Base-by-base conservation (phyloP, 1,140 invertebrate species). In the Elysia chlorotica region DNA sequence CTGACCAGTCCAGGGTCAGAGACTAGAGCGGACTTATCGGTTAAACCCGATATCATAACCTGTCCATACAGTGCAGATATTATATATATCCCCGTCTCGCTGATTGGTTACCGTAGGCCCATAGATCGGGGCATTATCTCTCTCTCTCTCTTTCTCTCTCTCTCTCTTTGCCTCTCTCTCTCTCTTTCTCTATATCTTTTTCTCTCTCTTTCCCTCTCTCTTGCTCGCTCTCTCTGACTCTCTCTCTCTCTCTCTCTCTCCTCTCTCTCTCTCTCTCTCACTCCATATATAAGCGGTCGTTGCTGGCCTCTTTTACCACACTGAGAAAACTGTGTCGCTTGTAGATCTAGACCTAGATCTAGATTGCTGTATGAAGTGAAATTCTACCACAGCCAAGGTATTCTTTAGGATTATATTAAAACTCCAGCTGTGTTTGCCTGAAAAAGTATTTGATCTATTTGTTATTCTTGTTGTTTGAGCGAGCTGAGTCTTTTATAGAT, bases 241-340 rank as follows among this genome's bases (percentile, higher is more conserved):
- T 66, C 14, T 41, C 23, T 1, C 31, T 41, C 37, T 65, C 25
- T 36, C 19, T 65, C 41, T 4, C 36, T 30, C 1, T 36, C 14
- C 37, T 69, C 38, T 69, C 23, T 56, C 38, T 54, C 66, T 54
- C 41, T 53, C 41, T 68, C 36, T 30, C 2, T 68, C 57, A 19
- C 57, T 19, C 25, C 14, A 48, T 48, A n/a, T 14, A 48, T n/a
- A 48, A 48, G 41, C n/a, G 14, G 41, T 14, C n/a, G 14, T 48
- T 48, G 14, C 14, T 14, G 14, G n/a, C 57, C 14, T 28, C 57
- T 59, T 10, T 59, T 10, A 10, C 57, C 28, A 6, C 10, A 6
- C 6, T 25, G 14, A 10, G 57, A 10, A 19, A 19, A 19, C 10
- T 19, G 14, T 17, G 14, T 14, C 25, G 10, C 37, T 21, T 23